Evolutionary conservation across 2,888 invertebrate species (phyloP), one percentile per base, ranked within the genome.

Genomic region (Xanthia togata): DNA sequence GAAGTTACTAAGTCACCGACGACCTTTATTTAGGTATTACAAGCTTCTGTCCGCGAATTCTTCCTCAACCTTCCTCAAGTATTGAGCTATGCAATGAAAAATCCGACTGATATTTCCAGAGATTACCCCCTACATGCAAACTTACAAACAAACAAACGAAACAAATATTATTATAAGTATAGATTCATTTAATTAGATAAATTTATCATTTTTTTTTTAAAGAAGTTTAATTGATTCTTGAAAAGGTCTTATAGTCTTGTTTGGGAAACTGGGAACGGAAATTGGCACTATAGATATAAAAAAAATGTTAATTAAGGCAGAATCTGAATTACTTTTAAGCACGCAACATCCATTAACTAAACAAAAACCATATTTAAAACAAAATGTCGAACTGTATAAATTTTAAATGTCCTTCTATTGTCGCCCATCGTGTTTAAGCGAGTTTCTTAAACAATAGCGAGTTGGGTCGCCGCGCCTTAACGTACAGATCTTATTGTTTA

Each of bases 401-500:
- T 88, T 90, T 89, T 87, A 86, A 88, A 84, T 79, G 78, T 72
- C 79, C 65, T 71, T 57, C 79, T 65, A 85, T 84, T 87, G 81
- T 87, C 80, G 73, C 82, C 78, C 85, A 85, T 86, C 85, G 88
- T 88, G 86, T 86, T 85, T 82, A 84, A 88, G 80, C 87, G 86
- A 87, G 75, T 87, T 85, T 81, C 86, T 80, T 84, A 89, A 91
- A 91, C 91, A 91, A 91, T 90, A 83, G 89, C 67, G 83, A 81
- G 83, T 81, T 82, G 89, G 91, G 91, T 91, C 89, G 90, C 83
- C 83, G 88, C 87, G 91, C 85, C 86, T 89, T 89, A 89, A 89
- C 89, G 86, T 87, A 76, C 83, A 82, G 87, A 91, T 91, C 90
- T 91, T 88, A 91, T 91, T 91, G 91, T 91, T 90, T 85, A 82